Base-by-base conservation (phyloP, 2,797 vertebrate species). In the Odontamblyopus rebecca region DNA sequence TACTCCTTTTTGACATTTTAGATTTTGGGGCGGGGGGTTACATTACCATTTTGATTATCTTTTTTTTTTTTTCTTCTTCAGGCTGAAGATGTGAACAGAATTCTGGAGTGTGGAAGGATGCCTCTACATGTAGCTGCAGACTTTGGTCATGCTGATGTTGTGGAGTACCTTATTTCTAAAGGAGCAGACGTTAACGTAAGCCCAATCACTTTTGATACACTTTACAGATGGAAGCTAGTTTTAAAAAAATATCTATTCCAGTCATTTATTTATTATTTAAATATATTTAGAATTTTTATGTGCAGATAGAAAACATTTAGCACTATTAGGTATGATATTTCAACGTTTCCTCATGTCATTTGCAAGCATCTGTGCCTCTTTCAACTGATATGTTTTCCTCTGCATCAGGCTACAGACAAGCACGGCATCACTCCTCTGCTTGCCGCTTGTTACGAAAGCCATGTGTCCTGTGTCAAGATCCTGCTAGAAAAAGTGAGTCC, bases 181-280 rank as follows among this genome's bases (percentile, higher is more conserved):
- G 97, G 96, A 90, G 98, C 98, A 54, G 94, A 99, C 75, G 89
- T 99, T 84, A 97, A 99, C 67, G 98, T 99, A 94, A 84, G 96
- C 91, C 75, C 78, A 29, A 29, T 19, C 26, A 53, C 70, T 38
- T 18, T 5, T 38, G 57, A 62, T 0, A 48, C 32, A 53, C 71
- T 38, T 16, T 5, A 48, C 62, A 62, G 0, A 48, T 32, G 84
- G 86, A 82, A 63, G 9, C 11, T 57, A 26, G 3, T 8, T 57
- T 18, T 32, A 32, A 57, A 19, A n/a, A 18, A 53, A 6, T 0
- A 13, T 13, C 1, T 48, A 48, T 48, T 16, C 44, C 44, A 48
- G 44, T 48, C 13, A 48, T 13, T 48, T 54, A 54, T 54, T 23
- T 18, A 56, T 35, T 35, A 7, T 6, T 56, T 23, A 23, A 35